A percentile compares a stretch with the other conserved stretches of the same genome.
Evolutionary conservation across 2,888 invertebrate species (phyloP).

Genomic region (Philhelius pedissequus): DNA sequence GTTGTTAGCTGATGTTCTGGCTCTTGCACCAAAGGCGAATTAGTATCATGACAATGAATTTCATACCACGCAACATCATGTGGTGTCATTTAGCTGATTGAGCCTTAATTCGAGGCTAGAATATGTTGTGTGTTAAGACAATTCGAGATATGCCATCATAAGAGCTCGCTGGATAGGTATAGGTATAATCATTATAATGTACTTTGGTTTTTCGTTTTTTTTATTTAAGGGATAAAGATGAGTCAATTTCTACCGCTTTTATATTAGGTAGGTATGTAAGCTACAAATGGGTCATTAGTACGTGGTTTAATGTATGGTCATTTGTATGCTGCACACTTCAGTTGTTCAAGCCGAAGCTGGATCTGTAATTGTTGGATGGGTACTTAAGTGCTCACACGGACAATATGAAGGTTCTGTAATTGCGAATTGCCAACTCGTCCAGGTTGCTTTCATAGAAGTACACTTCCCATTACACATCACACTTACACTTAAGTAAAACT

Average conservation of each 20-base stretch:
- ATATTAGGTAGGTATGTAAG: constrained; percentile 1
- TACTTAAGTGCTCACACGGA: too few relatives aligned
- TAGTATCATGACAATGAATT: constrained; percentile 52
- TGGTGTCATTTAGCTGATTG: constrained; percentile 55
- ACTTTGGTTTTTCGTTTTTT: background rate
- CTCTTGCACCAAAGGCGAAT: constrained; percentile 8
- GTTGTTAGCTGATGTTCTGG: background rate
- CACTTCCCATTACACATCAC: too few relatives aligned
- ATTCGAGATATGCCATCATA: constrained; percentile 28
- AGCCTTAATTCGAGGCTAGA: constrained; percentile 46
- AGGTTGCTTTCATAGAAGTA: too few relatives aligned
- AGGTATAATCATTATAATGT: constrained; percentile 33
- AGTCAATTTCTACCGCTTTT: background rate
- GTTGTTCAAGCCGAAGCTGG: background rate
- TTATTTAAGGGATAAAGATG: background rate
- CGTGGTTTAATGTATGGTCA: background rate
- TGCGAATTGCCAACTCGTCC: too few relatives aligned
- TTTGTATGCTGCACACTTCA: constrained; percentile 1
- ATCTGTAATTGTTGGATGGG: too few relatives aligned
- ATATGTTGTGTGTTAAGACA: constrained; percentile 27
- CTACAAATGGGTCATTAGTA: constrained; percentile 2
- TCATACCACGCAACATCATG: constrained; percentile 29
- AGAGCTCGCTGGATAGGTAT: background rate
- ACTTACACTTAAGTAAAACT: too few relatives aligned
- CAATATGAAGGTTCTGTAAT: too few relatives aligned